Percentiles rank a stretch among this genome's conserved stretches.
phyloP scores from a whole-genome alignment of 92 coral and sea anemone species.

The Anthopleura xanthogrammica region DNA sequence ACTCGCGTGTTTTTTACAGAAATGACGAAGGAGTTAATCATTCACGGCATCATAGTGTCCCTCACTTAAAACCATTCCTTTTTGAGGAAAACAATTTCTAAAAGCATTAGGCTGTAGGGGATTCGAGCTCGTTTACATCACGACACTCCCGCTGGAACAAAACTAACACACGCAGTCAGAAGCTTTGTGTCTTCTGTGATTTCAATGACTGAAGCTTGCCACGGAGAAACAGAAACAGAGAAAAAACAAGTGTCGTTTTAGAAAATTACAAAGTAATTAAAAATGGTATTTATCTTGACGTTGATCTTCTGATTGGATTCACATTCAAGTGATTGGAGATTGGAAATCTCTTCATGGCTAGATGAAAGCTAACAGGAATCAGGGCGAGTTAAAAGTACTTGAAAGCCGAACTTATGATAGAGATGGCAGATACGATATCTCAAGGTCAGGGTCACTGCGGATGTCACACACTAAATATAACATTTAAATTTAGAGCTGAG shows the following conservation, averaged over 20 bases:
- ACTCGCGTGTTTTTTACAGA: no score
- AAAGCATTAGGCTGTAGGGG: no score
- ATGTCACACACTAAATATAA: not conserved
- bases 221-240: not conserved
- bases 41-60: no score
- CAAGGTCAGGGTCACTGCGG: constrained; percentile 1
- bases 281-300: not conserved
- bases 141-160: no score
- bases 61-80: no score
- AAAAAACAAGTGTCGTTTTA: not conserved
- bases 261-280: not conserved
- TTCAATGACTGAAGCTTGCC: not conserved
- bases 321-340: not conserved
- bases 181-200: not conserved
- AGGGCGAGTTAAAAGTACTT: not conserved
- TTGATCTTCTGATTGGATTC: not conserved
- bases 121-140: no score
- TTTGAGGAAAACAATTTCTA: no score
- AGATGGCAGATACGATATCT: not conserved
- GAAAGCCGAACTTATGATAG: not conserved
- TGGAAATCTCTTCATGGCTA: not conserved
- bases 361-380: not conserved
- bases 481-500: not conserved
- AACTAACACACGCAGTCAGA: not conserved
- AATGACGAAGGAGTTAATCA: no score